Evolutionary conservation across 1,140 invertebrate genomes (phyloP), one percentile per base, ranked within the genome.

Genomic region (Vollenhovia emeryi): DNA sequence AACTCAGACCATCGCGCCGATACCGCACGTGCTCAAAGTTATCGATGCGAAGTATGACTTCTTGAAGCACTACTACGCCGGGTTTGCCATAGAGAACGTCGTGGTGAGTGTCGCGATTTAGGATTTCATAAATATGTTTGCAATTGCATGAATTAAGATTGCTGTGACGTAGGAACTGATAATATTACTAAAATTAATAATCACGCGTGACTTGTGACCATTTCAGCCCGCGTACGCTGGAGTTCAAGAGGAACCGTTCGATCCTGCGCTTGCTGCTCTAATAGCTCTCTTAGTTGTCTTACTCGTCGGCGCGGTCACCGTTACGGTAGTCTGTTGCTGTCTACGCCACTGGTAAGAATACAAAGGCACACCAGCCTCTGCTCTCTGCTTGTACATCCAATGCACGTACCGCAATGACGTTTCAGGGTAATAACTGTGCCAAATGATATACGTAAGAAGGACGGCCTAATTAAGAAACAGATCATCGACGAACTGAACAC

Each of bases 251-350:
- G 97, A 98, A 92, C 96, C 97, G 33, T 98, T 98, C 90, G 98
- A 98, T 94, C 96, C 98, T 48, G 97, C 98, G 11, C 94, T 98
- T 48, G 98, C 97, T 45, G 98, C 97, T 24, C 93, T 98, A 15
- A 98, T 98, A 87, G 98, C 98, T 33, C 95, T 99, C 33, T 95
- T 98, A 3, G 97, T 98, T 50, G 97, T 98, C 3, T 95, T 98
- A 4, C 97, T 98, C 87, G 97, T 98, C 50, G 98, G 98, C 50
- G 97, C 98, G 55, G 96, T 98, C 36, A 98, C 98, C 0, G 98
- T 98, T 90, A 96, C 97, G 50, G 97, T 98, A 5, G 97, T 98
- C 4, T 98, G 98, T 91, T 98, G 98, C 87, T 98, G 98, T 93
- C 95, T 98, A 24, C 97, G 97, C 92, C 97, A 98, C 93, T 98